Conservation (phyloP, 2,797 vertebrate species). For the Phataginus tetradactyla region DNA sequence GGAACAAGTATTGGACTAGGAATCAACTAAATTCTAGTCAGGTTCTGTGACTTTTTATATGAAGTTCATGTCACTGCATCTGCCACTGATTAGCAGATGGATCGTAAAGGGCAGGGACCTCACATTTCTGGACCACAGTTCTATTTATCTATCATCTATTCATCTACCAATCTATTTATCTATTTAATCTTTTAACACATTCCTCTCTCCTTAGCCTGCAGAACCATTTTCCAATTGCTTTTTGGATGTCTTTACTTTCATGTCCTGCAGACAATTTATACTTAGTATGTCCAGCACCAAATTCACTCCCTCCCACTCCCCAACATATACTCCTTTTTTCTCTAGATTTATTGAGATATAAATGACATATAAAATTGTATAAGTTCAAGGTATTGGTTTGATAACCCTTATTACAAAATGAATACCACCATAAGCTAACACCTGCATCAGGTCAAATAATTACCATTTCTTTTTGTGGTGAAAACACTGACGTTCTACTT, state of each 20-base stretch:
- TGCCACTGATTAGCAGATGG: not conserved
- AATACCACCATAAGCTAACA: not conserved
- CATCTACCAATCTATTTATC: not conserved
- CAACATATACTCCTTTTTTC: not conserved
- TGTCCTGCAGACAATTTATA: not conserved
- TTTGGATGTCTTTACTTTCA: slow-evolving; percentile 8
- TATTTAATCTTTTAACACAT: not conserved
- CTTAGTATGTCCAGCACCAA: not conserved
- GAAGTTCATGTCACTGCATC: not conserved
- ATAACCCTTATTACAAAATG: not conserved
- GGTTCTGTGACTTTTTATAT: not conserved
- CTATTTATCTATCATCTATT: not conserved
- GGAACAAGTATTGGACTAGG: not conserved
- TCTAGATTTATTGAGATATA: not conserved
- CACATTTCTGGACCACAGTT: not conserved
- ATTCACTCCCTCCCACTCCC: not conserved
- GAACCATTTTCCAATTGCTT: not conserved
- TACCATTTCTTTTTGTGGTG: not conserved
- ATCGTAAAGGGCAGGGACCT: not conserved
- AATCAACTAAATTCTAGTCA: not conserved
- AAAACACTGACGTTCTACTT: not conserved
- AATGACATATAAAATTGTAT: not conserved
- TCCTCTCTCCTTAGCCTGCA: not conserved
- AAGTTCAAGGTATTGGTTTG: not conserved
- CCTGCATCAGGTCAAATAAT: not conserved